Conservation (phyloP, 2,888 invertebrate species). For the Strigamia crassipes region DNA sequence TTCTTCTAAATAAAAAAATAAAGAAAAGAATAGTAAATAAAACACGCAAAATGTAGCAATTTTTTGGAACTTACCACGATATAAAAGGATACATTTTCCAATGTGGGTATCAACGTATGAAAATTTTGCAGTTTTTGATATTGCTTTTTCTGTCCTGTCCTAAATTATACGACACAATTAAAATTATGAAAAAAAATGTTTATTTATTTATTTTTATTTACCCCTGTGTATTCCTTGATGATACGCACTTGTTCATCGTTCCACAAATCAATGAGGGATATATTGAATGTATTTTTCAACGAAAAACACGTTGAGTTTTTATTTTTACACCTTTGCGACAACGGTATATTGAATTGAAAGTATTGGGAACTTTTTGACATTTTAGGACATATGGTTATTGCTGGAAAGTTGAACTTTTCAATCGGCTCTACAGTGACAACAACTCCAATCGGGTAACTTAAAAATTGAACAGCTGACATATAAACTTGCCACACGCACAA, state of each 20-base stretch:
- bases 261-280: background rate
- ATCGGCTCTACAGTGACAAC: background rate
- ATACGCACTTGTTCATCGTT: background rate
- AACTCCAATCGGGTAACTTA: background rate
- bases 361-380: background rate
- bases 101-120: background rate
- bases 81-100: background rate
- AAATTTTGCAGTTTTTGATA: background rate
- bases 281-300: background rate
- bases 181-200: background rate
- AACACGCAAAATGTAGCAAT: background rate
- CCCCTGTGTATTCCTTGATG: background rate
- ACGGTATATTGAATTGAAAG: background rate
- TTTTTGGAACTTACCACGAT: background rate
- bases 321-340: background rate
- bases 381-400: background rate
- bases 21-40: background rate
- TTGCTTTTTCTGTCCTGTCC: background rate
- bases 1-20: background rate
- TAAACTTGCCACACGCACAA: background rate
- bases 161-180: background rate
- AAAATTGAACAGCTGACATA: background rate
- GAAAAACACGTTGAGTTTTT: background rate
- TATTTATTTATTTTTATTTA: background rate
- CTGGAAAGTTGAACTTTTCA: background rate